A percentile compares a stretch with the other conserved stretches of the same genome.
These are phyloP conservation scores for Isurus oxyrinchus DNA, from an alignment of 2,113 vertebrate species.

Conservation along the genomic window DNA sequence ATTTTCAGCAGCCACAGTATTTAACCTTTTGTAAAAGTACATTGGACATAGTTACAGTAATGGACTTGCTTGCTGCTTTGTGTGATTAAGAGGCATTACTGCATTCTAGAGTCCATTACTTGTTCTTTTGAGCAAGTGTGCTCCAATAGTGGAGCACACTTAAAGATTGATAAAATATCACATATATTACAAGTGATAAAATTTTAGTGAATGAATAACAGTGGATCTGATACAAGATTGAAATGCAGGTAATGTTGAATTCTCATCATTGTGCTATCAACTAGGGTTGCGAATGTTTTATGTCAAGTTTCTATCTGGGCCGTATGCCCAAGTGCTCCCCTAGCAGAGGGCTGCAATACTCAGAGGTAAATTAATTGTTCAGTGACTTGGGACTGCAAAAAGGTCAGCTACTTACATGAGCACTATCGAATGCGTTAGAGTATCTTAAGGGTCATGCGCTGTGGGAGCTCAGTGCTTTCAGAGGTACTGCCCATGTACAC, in stretches of 20 bases:
- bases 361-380: background rate
- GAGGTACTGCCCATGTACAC: background rate
- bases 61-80: background rate
- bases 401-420: no score
- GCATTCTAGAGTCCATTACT: background rate
- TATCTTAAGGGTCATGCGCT: background rate
- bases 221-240: background rate
- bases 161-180: background rate
- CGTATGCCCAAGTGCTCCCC: background rate
- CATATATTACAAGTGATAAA: background rate
- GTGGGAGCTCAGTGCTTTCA: no score
- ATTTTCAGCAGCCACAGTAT: background rate
- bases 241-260: background rate
- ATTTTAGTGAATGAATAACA: background rate
- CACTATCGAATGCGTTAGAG: no score
- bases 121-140: background rate
- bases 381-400: no score
- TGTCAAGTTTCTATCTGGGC: background rate
- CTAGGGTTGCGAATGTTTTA: background rate
- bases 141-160: background rate
- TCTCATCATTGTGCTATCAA: background rate
- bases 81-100: background rate
- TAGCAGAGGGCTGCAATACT: background rate
- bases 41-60: background rate
- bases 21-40: background rate